A percentile compares a stretch with the other conserved stretches of the same genome.
These are phyloP conservation scores for Parazoanthus darwini DNA, from an alignment of 92 coral and sea anemone species.

Conservation along the genomic window DNA sequence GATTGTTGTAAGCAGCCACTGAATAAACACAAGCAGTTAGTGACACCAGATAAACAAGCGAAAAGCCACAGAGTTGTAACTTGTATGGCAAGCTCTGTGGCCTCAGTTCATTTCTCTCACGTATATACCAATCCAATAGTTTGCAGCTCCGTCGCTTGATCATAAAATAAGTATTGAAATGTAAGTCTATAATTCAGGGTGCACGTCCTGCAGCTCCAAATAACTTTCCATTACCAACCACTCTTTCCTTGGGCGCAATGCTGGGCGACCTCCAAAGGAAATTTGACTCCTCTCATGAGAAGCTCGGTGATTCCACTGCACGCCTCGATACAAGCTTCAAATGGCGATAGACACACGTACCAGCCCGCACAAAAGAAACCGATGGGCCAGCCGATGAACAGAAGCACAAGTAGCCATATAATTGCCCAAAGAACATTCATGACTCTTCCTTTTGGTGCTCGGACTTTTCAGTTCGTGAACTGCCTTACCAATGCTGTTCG, in stretches of 20 bases:
- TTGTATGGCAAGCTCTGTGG: neutral
- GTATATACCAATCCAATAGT: neutral
- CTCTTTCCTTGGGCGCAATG: conserved; percentile 55
- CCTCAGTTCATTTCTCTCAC: neutral
- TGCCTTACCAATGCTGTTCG: neutral
- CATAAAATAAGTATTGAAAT: neutral
- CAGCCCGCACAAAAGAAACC: conserved; percentile 70
- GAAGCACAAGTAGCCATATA: conserved; percentile 55
- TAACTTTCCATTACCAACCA: conserved; percentile 40
- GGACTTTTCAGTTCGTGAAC: neutral
- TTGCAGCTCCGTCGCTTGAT: neutral
- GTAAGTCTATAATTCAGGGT: neutral
- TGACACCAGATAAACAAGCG: neutral
- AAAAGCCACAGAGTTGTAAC: neutral
- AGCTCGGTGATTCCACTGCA: conserved; percentile 56
- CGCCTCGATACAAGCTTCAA: conserved; percentile 52
- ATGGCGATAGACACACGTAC: conserved; percentile 65
- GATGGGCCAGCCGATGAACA: conserved; percentile 66
- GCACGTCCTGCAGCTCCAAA: neutral
- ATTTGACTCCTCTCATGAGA: conserved; percentile 53
- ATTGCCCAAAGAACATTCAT: conserved; percentile 64
- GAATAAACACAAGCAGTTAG: neutral
- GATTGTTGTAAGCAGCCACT: neutral
- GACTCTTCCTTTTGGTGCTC: neutral
- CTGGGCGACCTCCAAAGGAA: conserved; percentile 58